Evolutionary conservation across 2,113 vertebrate genomes (phyloP).

Genomic region (Xiphias gladius): DNA sequence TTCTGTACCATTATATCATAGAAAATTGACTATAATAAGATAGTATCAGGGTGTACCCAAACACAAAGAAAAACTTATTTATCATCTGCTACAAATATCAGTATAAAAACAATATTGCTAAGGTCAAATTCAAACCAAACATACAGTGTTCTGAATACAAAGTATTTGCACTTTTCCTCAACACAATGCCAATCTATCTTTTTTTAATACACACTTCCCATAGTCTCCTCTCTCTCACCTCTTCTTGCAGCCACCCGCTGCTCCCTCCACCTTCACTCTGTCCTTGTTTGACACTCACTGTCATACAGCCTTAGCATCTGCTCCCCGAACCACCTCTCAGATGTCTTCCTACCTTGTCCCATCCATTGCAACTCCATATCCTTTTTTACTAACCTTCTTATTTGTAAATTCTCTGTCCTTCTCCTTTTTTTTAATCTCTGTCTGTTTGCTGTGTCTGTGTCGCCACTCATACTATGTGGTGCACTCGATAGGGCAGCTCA

Average conservation of each 20-base stretch:
- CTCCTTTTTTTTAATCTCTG: constrained; percentile 27
- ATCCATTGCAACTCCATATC: constrained; percentile 46
- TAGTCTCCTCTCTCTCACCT: constrained; percentile 51
- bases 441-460: constrained; percentile 84
- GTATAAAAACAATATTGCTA: background rate
- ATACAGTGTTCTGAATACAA: constrained; percentile 21
- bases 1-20: too few species aligned
- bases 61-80: background rate
- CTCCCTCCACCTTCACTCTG: constrained; percentile 54
- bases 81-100: background rate
- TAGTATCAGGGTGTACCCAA: background rate
- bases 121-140: constrained; percentile 26
- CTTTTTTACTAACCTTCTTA: constrained; percentile 68
- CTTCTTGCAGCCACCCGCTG: constrained; percentile 57
- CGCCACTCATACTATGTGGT: constrained; percentile 73
- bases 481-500: constrained; percentile 64
- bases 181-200: constrained; percentile 32
- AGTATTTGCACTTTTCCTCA: background rate
- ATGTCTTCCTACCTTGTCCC: constrained; percentile 52
- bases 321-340: constrained; percentile 51
- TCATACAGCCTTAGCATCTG: constrained; percentile 66
- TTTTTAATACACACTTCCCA: constrained; percentile 33
- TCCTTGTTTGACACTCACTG: constrained; percentile 72
- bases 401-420: constrained; percentile 63
- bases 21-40: background rate